phyloP scores from a whole-genome alignment of 2,888 invertebrate species.

The Nipponacmea schrenckii region DNA sequence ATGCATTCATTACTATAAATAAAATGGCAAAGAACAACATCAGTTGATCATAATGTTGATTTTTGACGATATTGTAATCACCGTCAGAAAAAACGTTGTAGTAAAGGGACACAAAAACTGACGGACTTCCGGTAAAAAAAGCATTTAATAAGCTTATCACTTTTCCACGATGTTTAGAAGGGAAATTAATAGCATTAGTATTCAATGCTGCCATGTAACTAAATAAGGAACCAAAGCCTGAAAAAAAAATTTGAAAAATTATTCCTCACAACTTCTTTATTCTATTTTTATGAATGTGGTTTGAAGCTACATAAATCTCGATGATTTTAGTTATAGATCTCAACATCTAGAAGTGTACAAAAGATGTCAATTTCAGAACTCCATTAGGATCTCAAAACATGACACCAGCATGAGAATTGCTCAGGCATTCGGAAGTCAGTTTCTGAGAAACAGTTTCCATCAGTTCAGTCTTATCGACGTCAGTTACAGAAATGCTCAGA shows the following conservation, averaged over 20 bases:
- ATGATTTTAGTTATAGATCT: too few species aligned
- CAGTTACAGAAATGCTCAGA: too few species aligned
- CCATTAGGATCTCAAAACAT: too few species aligned
- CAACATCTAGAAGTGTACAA: too few species aligned
- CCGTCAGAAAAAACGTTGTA: constrained; percentile 34
- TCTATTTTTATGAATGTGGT: too few species aligned
- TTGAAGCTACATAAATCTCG: too few species aligned
- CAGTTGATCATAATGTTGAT: constrained; percentile 38
- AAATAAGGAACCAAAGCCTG: constrained; percentile 46
- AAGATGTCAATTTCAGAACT: too few species aligned
- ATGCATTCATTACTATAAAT: constrained; percentile 33
- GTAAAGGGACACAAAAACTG: constrained; percentile 39
- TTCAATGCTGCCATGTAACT: constrained; percentile 47
- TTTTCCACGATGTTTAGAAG: constrained; percentile 37
- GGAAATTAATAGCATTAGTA: constrained; percentile 45
- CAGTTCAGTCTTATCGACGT: too few species aligned
- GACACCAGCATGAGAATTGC: too few species aligned
- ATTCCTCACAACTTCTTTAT: too few species aligned
- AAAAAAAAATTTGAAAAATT: constrained; percentile 5
- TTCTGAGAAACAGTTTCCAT: too few species aligned
- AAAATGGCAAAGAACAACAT: constrained; percentile 40
- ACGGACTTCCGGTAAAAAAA: constrained; percentile 45
- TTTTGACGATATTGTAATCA: constrained; percentile 17
- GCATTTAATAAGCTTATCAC: constrained; percentile 44
- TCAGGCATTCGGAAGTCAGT: too few species aligned